Percentiles rank a stretch among this genome's conserved stretches.
These are phyloP conservation scores for Cisticola juncidis DNA, from an alignment of 2,113 vertebrate species.

Conservation along the genomic window DNA sequence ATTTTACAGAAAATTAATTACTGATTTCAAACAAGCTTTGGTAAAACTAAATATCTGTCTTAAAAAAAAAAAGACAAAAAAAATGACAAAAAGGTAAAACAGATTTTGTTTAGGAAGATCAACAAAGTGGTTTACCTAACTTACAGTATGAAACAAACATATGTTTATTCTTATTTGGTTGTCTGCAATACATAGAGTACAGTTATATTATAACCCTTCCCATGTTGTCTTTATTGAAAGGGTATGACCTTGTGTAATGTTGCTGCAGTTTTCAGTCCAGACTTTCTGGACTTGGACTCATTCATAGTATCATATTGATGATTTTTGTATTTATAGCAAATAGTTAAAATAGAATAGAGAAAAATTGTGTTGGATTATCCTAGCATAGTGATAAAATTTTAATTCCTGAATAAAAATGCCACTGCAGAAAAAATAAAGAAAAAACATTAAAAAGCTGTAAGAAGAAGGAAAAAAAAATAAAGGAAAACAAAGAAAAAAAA, in stretches of 20 bases:
- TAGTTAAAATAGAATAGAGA: background rate
- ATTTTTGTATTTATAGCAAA: background rate
- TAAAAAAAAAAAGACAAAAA: background rate
- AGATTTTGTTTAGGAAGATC: background rate
- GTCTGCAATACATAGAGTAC: background rate
- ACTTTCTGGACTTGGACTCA: background rate
- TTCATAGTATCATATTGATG: background rate
- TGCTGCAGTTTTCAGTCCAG: background rate
- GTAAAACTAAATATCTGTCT: conserved; percentile 34
- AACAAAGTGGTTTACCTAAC: background rate
- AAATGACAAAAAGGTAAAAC: background rate
- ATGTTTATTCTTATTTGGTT: background rate
- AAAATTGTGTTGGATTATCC: background rate
- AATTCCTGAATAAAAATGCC: background rate
- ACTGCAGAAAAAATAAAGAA: background rate
- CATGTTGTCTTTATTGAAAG: background rate
- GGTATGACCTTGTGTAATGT: background rate
- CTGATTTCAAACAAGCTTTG: conserved; percentile 23
- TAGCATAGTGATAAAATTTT: background rate
- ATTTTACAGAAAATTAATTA: conserved; percentile 52
- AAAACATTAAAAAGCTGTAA: background rate
- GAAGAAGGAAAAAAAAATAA: background rate
- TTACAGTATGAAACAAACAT: background rate
- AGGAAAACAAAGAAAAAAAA: accelerated
- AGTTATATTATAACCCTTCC: background rate